A percentile compares a stretch with the other conserved stretches of the same genome.
These are phyloP conservation scores for Ips typographus DNA, from an alignment of 1,140 invertebrate genomes.

Conservation along the genomic window DNA sequence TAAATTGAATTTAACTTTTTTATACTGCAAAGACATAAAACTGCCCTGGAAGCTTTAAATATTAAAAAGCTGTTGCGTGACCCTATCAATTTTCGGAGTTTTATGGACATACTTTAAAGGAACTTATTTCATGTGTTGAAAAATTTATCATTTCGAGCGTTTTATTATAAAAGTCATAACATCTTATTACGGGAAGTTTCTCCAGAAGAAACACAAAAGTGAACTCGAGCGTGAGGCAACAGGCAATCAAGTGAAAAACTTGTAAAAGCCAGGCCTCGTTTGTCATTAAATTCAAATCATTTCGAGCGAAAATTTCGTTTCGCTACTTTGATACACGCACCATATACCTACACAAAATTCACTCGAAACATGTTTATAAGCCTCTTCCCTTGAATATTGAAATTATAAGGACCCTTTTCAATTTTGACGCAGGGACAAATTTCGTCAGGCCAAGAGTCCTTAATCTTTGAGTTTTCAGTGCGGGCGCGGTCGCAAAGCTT, in stretches of 20 bases:
- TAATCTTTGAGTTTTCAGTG: conserved; percentile 9
- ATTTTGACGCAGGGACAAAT: conserved; percentile 17
- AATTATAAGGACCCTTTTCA: conserved; percentile 24
- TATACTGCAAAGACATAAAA: too few species aligned
- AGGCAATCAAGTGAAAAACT: conserved; percentile 8
- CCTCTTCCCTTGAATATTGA: conserved; percentile 16
- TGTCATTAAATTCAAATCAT: conserved; percentile 20
- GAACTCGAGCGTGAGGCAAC: background rate
- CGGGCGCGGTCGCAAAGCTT: conserved; percentile 4
- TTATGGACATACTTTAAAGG: too few species aligned
- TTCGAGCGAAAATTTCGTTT: conserved; percentile 11
- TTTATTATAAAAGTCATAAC: too few species aligned
- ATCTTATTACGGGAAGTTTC: too few species aligned
- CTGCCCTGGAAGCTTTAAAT: background rate
- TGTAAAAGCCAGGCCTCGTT: background rate
- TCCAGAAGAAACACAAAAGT: background rate
- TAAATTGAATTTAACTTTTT: too few species aligned
- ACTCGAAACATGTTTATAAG: conserved; percentile 23
- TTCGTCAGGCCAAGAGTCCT: conserved; percentile 13
- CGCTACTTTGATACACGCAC: conserved; percentile 19
- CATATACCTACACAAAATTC: conserved; percentile 18
- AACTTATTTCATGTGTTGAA: too few species aligned
- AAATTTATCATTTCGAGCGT: too few species aligned
- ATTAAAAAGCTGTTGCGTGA: background rate
- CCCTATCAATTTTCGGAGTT: background rate